Evolutionary conservation across 2,797 vertebrate genomes (phyloP), one percentile per base, ranked within the genome.

Genomic region (Babyrousa celebensis): DNA sequence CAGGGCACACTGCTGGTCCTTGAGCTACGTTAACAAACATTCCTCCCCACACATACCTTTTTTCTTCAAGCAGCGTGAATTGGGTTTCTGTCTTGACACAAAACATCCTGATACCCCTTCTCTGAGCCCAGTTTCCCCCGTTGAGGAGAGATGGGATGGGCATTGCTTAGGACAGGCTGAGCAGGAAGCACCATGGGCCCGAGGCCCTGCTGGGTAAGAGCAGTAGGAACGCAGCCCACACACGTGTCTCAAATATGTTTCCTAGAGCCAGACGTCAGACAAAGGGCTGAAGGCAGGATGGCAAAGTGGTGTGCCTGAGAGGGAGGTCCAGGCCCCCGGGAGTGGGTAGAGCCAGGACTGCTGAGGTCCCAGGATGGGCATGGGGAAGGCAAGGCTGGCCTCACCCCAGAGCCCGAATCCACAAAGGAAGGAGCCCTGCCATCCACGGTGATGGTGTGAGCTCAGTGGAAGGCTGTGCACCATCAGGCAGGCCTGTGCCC

Each of bases 401-500:
- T 68, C 18, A 1, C 60, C 90, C 43, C n/a, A 11, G 58, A 0
- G 25, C 29, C 70, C 17, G 18, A 15, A 27, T 52, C 56, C 11
- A 0, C 18, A 71, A 36, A 32, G n/a, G 32, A 62, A 62, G 20
- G 65, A 25, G 27, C 52, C n/a, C 23, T 4, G 40, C 16, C 3
- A 6, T 48, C 43, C 1, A 23, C 32, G 0, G 3, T 48, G 58
- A 18, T 2, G 29, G 27, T 12, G 0, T 36, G 63, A 17, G 56
- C 83, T 21, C 6, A 5, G 40, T 6, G 5, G 72, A 14, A 65
- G 67, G 15, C 17, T 3, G 27, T 7, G 1, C 29, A 11, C 9
- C 4, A 1, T 16, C 36, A 4, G 68, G 48, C n/a, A 27, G 1
- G 0, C 29, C 29, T 25, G 40, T 15, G 58, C n/a, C 40, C 3